Conservation (phyloP, 2,797 vertebrate species). For the Semaprochilodus insignis region DNA sequence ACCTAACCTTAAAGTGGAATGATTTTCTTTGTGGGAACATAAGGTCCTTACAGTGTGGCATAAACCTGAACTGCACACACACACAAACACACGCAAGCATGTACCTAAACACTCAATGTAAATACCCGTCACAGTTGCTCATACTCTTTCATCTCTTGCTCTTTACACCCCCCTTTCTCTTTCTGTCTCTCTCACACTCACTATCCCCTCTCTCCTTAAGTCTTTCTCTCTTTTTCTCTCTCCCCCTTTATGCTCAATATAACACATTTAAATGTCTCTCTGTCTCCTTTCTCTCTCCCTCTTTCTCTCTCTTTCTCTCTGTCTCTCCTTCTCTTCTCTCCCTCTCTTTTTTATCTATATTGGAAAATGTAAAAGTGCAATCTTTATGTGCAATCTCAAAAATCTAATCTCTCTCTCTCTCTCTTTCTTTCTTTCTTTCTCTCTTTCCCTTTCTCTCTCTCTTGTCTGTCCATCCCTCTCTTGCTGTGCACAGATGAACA, state of each 20-base stretch:
- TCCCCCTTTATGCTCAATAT: constrained; percentile 51
- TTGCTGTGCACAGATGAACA: constrained; percentile 88
- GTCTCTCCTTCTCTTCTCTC: neutral
- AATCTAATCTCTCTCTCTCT: constrained; percentile 50
- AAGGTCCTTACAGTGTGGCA: too few relatives aligned
- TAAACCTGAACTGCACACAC: too few relatives aligned
- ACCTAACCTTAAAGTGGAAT: too few relatives aligned
- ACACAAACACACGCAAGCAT: too few relatives aligned
- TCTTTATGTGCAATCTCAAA: constrained; percentile 56
- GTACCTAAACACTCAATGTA: too few relatives aligned
- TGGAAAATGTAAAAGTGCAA: constrained; percentile 41
- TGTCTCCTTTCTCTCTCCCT: constrained; percentile 43
- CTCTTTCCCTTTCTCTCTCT: constrained; percentile 40
- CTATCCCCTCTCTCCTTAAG: neutral
- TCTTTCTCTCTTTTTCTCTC: constrained; percentile 16
- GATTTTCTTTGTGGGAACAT: too few relatives aligned
- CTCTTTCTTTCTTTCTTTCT: constrained; percentile 46
- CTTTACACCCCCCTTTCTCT: neutral
- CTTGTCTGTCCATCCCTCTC: constrained; percentile 47
- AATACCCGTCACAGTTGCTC: too few relatives aligned
- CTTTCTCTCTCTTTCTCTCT: constrained; percentile 34
- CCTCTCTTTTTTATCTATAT: neutral
- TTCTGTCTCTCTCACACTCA: neutral
- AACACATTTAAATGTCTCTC: too few relatives aligned
- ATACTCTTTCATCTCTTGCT: neutral